These are phyloP conservation scores for Sebastes glaucus DNA, from an alignment of 2,797 vertebrate species.

Conservation along the genomic window DNA sequence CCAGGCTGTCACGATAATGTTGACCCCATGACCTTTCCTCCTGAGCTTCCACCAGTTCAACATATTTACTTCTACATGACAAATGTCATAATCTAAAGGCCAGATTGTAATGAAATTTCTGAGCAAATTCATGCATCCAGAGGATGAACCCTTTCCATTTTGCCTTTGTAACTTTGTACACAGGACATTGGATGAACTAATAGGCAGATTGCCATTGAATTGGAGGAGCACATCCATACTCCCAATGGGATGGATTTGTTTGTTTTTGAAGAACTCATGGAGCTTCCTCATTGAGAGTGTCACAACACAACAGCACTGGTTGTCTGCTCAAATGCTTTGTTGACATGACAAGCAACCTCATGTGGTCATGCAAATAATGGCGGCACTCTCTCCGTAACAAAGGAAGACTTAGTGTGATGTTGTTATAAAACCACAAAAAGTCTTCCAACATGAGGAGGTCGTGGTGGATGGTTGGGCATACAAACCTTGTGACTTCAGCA, in stretches of 20 bases:
- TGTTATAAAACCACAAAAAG: neutral
- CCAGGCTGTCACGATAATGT: neutral
- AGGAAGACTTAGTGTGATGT: neutral
- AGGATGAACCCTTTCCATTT: neutral
- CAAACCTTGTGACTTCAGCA: neutral
- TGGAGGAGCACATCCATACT: neutral
- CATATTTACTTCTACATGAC: neutral
- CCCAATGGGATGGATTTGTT: neutral
- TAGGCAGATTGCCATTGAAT: neutral
- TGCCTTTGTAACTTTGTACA: neutral
- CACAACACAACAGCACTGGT: neutral
- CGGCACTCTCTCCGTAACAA: neutral
- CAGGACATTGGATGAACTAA: neutral
- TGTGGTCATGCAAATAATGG: neutral
- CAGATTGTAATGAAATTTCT: neutral
- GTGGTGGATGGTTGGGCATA: neutral
- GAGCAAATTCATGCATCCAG: neutral
- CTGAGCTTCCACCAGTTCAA: neutral
- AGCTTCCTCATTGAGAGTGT: neutral
- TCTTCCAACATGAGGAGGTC: neutral
- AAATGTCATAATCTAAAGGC: neutral
- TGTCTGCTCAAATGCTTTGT: neutral
- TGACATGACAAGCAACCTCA: neutral
- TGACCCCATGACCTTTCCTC: neutral
- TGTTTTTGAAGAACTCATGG: neutral